Percentiles rank a stretch among this genome's conserved stretches.
These are phyloP conservation scores for Halcyon senegalensis DNA, from an alignment of 2,113 vertebrate species.

Conservation along the genomic window DNA sequence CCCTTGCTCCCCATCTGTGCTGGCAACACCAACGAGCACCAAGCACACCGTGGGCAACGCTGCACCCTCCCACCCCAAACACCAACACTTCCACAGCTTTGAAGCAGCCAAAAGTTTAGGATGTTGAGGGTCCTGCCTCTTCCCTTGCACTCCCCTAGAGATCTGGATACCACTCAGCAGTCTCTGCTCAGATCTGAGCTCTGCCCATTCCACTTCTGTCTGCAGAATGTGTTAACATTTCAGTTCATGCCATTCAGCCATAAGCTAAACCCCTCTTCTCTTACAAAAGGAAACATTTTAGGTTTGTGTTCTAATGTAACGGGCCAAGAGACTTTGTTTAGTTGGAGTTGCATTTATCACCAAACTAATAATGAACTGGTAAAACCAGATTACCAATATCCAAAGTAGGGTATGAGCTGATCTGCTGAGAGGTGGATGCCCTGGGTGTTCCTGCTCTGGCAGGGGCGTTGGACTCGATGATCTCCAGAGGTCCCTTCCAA, in stretches of 20 bases:
- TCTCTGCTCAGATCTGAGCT: not conserved
- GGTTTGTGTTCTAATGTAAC: not conserved
- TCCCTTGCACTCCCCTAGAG: not conserved
- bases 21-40: not conserved
- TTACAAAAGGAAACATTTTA: not conserved
- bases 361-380: not conserved
- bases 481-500: no score
- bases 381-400: not conserved
- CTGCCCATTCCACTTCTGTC: not conserved
- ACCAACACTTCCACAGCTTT: not conserved
- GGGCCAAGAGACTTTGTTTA: not conserved
- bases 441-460: no score
- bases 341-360: not conserved
- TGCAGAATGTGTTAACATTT: not conserved
- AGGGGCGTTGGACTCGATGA: no score
- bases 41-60: rapidly evolving
- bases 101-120: not conserved
- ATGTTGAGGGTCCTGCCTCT: not conserved
- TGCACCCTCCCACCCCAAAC: not conserved
- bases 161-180: not conserved
- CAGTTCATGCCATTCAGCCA: not conserved
- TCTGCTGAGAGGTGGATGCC: not conserved
- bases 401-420: not conserved
- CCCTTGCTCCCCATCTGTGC: not conserved
- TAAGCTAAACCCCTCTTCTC: not conserved